Percentiles rank a stretch among this genome's conserved stretches.
phyloP scores from a whole-genome alignment of 2,888 invertebrate species.

The Caenorhabditis sp. region DNA sequence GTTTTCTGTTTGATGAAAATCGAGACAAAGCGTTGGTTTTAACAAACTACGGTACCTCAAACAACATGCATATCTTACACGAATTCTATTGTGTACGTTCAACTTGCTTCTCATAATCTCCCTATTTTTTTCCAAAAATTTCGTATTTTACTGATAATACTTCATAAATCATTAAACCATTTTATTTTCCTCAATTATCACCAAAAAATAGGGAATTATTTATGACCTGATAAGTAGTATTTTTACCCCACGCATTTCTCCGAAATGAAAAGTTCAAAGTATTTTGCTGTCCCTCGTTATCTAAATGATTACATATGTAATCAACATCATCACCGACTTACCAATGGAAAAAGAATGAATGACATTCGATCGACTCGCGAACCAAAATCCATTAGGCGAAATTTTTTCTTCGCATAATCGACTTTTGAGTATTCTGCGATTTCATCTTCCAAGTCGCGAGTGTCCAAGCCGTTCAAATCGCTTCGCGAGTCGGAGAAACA shows the following conservation, averaged over 20 bases:
- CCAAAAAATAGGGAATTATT: conserved; percentile 9
- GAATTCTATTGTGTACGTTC: too few species aligned
- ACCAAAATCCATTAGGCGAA: conserved; percentile 44
- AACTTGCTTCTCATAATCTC: too few species aligned
- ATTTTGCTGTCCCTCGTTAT: neutral
- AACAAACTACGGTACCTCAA: too few species aligned
- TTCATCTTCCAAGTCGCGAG: conserved; percentile 36
- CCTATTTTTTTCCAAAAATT: too few species aligned
- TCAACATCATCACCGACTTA: conserved; percentile 3
- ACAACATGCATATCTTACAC: too few species aligned
- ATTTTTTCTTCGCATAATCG: conserved; percentile 41
- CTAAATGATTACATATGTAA: neutral
- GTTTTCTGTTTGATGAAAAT: too few species aligned
- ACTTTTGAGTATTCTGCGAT: conserved; percentile 31
- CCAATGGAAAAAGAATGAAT: conserved; percentile 60
- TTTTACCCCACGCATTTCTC: neutral
- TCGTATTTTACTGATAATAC: too few species aligned
- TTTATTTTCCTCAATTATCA: neutral
- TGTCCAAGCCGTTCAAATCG: conserved; percentile 26
- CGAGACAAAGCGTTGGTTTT: too few species aligned
- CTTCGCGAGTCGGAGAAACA: conserved; percentile 6
- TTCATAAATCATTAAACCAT: too few species aligned
- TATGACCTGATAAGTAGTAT: conserved; percentile 4
- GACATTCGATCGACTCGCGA: conserved; percentile 57
- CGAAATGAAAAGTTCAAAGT: conserved; percentile 5